Evolutionary conservation across 2,888 invertebrate species (phyloP), one percentile per base, ranked within the genome.

Genomic region (Taphrorychus bicolor): DNA sequence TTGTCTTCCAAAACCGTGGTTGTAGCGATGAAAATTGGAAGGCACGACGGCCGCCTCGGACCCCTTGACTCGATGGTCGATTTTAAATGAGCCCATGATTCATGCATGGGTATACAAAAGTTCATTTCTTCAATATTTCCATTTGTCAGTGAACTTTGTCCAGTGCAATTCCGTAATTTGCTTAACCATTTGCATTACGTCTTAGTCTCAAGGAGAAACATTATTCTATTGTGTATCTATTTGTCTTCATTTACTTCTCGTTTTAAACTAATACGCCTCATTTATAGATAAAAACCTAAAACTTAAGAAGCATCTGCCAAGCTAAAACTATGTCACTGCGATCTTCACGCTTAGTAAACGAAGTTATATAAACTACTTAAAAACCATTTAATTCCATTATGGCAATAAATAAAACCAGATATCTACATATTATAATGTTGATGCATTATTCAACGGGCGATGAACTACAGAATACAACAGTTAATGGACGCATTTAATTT

Each of bases 21-120:
- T 45, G 57, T 51, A 56, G 49, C 60, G 59, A 54, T 48, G 65
- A 60, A 64, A 70, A 68, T 68, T 70, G 65, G 65, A 59, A 63
- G 68, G 68, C 41, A 63, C 63, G 14, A 14, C 56, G 61, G 42
- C 66, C 66, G 66, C 41, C 45, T 14, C 45, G 51, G 58, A 40
- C 54, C 52, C 52, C 57, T 57, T 32, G 52, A 52, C 52, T 59
- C 58, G 64, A 7, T 32, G 5, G 2, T 45, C 45, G 45, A 64
- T 64, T 57, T 64, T 65, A 65, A 59, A 53, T 59, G 48, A 59
- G n/a, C n/a, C n/a, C n/a, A n/a, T n/a, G n/a, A n/a, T n/a, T n/a
- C n/a, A n/a, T n/a, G n/a, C n/a, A n/a, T n/a, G n/a, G n/a, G n/a
- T n/a, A n/a, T n/a, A n/a, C n/a, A n/a, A n/a, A n/a, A n/a, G n/a